Percentiles rank a stretch among this genome's conserved stretches.
These are phyloP conservation scores for Ranitomeya imitator DNA, from an alignment of 2,113 vertebrate species.

Conservation along the genomic window DNA sequence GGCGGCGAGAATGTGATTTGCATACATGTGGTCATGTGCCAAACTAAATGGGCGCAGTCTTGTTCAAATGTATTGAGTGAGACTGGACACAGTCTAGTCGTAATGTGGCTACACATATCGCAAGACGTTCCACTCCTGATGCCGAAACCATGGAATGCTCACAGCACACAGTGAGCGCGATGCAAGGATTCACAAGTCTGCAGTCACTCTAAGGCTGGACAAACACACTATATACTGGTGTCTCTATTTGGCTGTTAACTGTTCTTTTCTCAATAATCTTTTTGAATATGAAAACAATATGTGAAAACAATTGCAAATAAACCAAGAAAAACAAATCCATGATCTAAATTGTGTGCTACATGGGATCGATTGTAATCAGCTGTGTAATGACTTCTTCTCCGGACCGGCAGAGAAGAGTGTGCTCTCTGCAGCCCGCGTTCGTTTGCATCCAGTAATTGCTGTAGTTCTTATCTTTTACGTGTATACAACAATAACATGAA, in stretches of 20 bases:
- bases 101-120: too few species aligned
- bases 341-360: background rate
- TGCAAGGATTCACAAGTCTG: too few species aligned
- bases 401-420: background rate
- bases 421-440: background rate
- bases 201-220: too few species aligned
- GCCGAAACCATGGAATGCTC: too few species aligned
- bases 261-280: background rate
- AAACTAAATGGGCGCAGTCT: too few species aligned
- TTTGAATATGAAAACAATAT: too few species aligned
- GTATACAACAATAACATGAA: constrained; percentile 39
- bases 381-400: background rate
- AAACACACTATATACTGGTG: background rate
- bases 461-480: background rate
- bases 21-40: too few species aligned
- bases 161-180: too few species aligned
- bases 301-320: background rate
- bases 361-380: background rate
- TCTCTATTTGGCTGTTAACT: background rate
- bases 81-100: too few species aligned
- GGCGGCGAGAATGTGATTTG: too few species aligned
- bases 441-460: constrained; percentile 20
- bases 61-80: too few species aligned
- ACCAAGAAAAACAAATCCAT: background rate
- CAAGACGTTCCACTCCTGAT: too few species aligned